Conservation (phyloP, 2,113 vertebrate species). For the Boulengeromyrus knoepffleri region DNA sequence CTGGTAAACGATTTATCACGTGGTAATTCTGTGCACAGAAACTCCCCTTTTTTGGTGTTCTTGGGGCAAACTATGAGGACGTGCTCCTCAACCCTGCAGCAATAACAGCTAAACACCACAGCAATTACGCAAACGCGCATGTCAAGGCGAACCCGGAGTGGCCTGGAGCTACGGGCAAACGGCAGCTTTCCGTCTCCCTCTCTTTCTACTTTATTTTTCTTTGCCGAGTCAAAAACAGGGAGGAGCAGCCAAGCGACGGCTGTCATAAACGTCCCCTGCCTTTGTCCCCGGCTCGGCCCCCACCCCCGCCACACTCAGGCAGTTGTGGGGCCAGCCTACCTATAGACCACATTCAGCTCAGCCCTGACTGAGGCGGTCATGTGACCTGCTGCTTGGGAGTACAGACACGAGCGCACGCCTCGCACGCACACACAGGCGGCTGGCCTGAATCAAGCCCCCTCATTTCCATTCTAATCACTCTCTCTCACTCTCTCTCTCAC, state of each 20-base stretch:
- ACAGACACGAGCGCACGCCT: background rate
- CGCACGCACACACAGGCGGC: background rate
- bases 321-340: background rate
- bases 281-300: background rate
- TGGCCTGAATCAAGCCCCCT: background rate
- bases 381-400: background rate
- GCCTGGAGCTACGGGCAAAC: background rate
- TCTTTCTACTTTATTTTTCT: background rate
- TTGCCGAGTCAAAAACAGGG: background rate
- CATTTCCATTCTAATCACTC: background rate
- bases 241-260: background rate
- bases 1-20: background rate
- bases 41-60: background rate
- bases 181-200: background rate
- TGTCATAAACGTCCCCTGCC: background rate
- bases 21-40: background rate
- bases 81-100: background rate
- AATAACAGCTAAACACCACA: background rate
- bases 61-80: background rate
- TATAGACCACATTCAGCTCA: background rate
- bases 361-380: background rate
- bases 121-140: background rate
- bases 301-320: background rate
- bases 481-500: background rate
- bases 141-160: background rate